Conservation (phyloP, 2,888 invertebrate genomes). For the Lasioglossum calceatum region DNA sequence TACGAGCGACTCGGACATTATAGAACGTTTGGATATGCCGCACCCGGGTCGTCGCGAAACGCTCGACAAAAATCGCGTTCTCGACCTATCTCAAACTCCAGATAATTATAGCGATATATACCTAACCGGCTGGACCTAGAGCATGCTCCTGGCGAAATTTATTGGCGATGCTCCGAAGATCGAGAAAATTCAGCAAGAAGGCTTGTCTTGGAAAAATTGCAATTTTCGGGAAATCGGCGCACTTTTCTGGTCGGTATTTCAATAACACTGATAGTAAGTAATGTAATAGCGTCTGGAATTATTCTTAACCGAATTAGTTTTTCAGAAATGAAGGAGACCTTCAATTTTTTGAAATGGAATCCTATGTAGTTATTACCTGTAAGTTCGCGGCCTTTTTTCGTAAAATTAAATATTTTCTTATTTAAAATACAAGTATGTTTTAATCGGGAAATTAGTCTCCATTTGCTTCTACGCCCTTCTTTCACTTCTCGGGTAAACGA, state of each 20-base stretch:
- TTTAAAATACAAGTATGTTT: no score
- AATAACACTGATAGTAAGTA: not conserved
- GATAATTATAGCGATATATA: not conserved
- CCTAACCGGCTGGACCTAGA: not conserved
- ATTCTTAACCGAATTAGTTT: no score
- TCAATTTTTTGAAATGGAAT: no score
- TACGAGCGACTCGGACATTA: slow-evolving; percentile 50
- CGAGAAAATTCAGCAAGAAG: no score
- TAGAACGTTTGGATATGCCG: slow-evolving; percentile 41
- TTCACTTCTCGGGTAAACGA: no score
- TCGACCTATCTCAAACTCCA: not conserved
- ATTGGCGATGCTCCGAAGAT: not conserved
- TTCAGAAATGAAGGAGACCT: no score
- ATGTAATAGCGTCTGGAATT: no score
- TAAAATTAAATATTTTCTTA: no score
- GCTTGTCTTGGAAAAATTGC: not conserved
- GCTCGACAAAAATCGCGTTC: not conserved
- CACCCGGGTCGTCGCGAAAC: slow-evolving; percentile 13
- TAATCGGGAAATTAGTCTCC: no score
- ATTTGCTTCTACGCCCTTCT: no score
- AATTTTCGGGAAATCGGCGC: not conserved
- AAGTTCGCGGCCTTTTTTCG: no score
- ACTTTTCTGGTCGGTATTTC: not conserved
- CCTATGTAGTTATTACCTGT: no score
- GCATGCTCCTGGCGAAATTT: not conserved